Percentiles rank a stretch among this genome's conserved stretches.
These are phyloP conservation scores for Metridium senile DNA, from an alignment of 92 coral and sea anemone species.

Conservation along the genomic window DNA sequence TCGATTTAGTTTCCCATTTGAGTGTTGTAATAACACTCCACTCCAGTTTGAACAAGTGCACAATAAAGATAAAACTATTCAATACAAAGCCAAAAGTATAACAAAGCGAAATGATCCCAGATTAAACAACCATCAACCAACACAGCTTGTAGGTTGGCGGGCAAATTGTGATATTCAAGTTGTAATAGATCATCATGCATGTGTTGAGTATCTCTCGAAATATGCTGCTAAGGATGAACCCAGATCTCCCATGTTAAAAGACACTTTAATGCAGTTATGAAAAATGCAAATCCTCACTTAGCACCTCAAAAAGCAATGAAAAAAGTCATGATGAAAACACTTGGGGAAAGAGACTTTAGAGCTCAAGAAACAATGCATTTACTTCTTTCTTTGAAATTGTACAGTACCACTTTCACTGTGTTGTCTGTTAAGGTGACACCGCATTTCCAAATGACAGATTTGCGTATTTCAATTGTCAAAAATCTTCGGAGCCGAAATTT, in stretches of 20 bases:
- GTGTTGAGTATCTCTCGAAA: conserved; percentile 60
- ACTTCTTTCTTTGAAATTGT: conserved; percentile 37
- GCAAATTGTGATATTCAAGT: conserved; percentile 65
- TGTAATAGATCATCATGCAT: conserved; percentile 53
- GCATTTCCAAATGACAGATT: no score
- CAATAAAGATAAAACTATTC: conserved; percentile 40
- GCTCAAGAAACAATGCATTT: conserved; percentile 67
- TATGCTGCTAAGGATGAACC: conserved; percentile 69
- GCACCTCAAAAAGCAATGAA: conserved; percentile 15
- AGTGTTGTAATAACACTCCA: conserved; percentile 41
- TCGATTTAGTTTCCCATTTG: conserved; percentile 58
- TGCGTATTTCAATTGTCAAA: conserved; percentile 38
- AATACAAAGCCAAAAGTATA: conserved; percentile 61
- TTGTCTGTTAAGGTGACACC: conserved; percentile 57
- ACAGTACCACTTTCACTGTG: conserved; percentile 44
- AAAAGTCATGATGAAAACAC: conserved; percentile 44
- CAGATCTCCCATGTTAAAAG: conserved; percentile 35
- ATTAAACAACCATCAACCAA: conserved; percentile 62
- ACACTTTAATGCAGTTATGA: conserved; percentile 41
- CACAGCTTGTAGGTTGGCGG: conserved; percentile 69
- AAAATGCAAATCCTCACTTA: conserved; percentile 13
- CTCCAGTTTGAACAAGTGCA: conserved; percentile 49
- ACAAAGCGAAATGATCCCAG: conserved; percentile 65
- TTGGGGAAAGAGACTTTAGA: conserved; percentile 62
- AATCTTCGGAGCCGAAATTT: no score